These are phyloP conservation scores for Gavia stellata DNA, from an alignment of 2,113 vertebrate species.

Conservation along the genomic window DNA sequence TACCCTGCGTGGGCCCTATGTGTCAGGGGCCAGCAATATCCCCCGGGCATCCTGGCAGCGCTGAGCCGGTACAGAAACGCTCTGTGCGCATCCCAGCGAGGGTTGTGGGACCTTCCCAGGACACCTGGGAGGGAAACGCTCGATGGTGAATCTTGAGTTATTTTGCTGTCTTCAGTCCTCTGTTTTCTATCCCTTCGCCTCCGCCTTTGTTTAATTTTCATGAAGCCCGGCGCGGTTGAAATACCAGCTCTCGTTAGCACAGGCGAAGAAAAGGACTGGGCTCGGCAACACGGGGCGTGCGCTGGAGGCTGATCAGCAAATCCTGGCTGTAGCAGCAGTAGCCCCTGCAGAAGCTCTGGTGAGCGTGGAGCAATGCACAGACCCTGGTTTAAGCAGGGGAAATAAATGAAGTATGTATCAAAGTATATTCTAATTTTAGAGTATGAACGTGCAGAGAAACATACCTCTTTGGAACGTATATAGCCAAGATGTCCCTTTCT, in stretches of 20 bases:
- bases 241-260: neutral
- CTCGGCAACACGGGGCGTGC: neutral
- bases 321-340: neutral
- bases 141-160: neutral
- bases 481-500: neutral
- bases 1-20: rapidly evolving
- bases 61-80: rapidly evolving
- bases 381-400: neutral
- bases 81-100: rapidly evolving
- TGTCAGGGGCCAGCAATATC: neutral
- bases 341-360: neutral
- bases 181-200: neutral
- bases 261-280: neutral
- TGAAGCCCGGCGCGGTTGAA: neutral
- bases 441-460: neutral
- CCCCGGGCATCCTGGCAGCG: neutral
- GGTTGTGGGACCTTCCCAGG: neutral
- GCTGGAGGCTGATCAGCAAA: neutral
- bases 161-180: neutral
- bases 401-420: neutral
- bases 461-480: neutral
- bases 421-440: neutral
- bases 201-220: neutral
- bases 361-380: neutral
- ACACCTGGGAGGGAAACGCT: neutral